Conservation (phyloP, 2,797 vertebrate species). For the Monodelphis domestica region DNA sequence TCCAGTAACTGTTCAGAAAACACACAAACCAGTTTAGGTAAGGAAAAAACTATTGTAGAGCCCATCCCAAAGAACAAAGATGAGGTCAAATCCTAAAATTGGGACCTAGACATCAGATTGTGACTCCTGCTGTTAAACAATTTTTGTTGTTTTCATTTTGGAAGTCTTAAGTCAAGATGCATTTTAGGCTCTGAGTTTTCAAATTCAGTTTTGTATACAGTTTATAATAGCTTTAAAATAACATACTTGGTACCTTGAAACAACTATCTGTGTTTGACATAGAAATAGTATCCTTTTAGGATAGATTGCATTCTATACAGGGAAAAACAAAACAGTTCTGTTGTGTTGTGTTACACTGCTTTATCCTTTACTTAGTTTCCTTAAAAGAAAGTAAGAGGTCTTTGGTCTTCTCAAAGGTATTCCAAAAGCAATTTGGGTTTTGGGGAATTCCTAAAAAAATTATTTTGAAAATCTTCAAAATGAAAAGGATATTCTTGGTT, state of each 20-base stretch:
- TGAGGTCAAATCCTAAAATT: slow-evolving; percentile 63
- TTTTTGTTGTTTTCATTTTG: slow-evolving; percentile 61
- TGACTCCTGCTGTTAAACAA: slow-evolving; percentile 66
- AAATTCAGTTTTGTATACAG: slow-evolving; percentile 69
- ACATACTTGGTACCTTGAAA: slow-evolving; percentile 61
- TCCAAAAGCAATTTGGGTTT: slow-evolving; percentile 37
- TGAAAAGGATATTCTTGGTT: not conserved
- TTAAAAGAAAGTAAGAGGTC: slow-evolving; percentile 45
- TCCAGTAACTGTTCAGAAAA: slow-evolving; percentile 56
- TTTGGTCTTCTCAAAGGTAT: not conserved
- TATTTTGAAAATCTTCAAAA: slow-evolving; percentile 13
- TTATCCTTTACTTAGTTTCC: slow-evolving; percentile 11
- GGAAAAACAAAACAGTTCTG: slow-evolving; percentile 52
- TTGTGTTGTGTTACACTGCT: not conserved
- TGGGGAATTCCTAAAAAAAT: not conserved
- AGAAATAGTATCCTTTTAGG: slow-evolving; percentile 59
- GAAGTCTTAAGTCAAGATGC: slow-evolving; percentile 56
- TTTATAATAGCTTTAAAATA: slow-evolving; percentile 64
- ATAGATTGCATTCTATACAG: slow-evolving; percentile 44
- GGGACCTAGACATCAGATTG: slow-evolving; percentile 43
- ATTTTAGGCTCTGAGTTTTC: slow-evolving; percentile 67
- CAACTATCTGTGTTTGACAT: slow-evolving; percentile 48
- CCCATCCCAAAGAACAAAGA: slow-evolving; percentile 63
- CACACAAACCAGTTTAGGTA: slow-evolving; percentile 51
- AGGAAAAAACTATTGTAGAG: slow-evolving; percentile 32